Evolutionary conservation across 1,140 invertebrate genomes (phyloP).

Genomic region (Rhyzopertha dominica): DNA sequence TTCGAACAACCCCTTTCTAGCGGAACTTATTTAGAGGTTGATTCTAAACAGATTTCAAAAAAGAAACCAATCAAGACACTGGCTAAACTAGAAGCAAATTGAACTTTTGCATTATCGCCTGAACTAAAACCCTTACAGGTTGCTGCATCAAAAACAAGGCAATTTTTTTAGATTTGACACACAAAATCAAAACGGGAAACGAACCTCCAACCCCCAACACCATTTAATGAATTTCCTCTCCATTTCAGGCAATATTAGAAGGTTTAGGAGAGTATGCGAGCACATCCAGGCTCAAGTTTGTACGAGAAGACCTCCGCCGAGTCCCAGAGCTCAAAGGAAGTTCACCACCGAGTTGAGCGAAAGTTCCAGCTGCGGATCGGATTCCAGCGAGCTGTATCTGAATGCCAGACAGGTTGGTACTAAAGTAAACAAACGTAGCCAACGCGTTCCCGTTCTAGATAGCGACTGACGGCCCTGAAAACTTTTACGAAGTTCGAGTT

Average conservation of each 20-base stretch:
- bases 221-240: constrained; percentile 11
- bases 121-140: too few species aligned
- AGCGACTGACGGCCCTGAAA: background rate
- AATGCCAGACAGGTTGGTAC: constrained; percentile 55
- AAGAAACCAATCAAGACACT: too few species aligned
- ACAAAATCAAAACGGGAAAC: too few species aligned
- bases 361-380: constrained; percentile 76
- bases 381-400: constrained; percentile 68
- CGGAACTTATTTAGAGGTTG: too few species aligned
- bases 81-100: too few species aligned
- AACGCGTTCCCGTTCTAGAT: background rate
- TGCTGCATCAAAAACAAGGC: too few species aligned
- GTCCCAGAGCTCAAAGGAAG: constrained; percentile 63
- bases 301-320: constrained; percentile 60
- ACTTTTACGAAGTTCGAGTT: background rate
- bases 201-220: too few species aligned
- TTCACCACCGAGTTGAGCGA: constrained; percentile 68
- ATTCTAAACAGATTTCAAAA: too few species aligned
- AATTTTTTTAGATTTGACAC: too few species aligned
- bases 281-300: constrained; percentile 89
- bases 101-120: too few species aligned
- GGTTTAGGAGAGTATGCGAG: constrained; percentile 93
- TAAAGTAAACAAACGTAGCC: constrained; percentile 6
- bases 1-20: too few species aligned
- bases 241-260: constrained; percentile 80